Base-by-base conservation (phyloP, 2,888 invertebrate species). In the Diplolepis rosae region DNA sequence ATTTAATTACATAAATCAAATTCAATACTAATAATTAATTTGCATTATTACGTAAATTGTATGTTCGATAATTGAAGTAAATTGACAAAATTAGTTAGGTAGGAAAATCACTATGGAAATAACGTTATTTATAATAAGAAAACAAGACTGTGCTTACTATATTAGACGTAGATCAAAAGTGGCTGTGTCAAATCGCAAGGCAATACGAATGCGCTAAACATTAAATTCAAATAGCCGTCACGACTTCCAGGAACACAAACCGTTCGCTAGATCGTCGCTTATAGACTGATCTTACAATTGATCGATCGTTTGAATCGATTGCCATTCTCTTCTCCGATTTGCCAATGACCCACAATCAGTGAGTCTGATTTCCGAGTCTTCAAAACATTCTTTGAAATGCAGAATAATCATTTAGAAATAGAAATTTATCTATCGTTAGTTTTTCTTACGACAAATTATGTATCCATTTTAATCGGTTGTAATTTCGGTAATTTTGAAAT, bases 221-320 rank as follows among this genome's bases (percentile, higher is more conserved):
- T 68, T 56, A 73, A 56, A 70, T 68, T 56, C 73, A 68, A 66
- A 32, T 56, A 70, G 65, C 52, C 73, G 66, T 73, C 73, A 71
- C 71, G 69, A 74, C 69, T 69, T 65, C 69, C 52, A 51, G 65
- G 42, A 71, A 69, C 71, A 69, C 67, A 67, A 74, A 71, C 50
- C 68, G 24, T 61, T 11, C 69, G 42, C 66, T 39, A 65, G 68
- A 71, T 71, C 71, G 71, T 69, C 69, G 65, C 50, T 68, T 71
- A n/a, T n/a, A n/a, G n/a, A 39, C 69, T 50, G 32, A 71, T 69
- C 71, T 68, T 22, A 42, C 66, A 67, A 69, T 71, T 70, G 56
- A 66, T 71, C 70, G 68, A 72, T 70, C 68, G 69, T 70, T 72
- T 66, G 68, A 72, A 67, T 65, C 68, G 52, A 72, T 70, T 72